These are phyloP conservation scores for Archaeoteleia sp. DNA, from an alignment of 2,888 invertebrate genomes.

Conservation along the genomic window DNA sequence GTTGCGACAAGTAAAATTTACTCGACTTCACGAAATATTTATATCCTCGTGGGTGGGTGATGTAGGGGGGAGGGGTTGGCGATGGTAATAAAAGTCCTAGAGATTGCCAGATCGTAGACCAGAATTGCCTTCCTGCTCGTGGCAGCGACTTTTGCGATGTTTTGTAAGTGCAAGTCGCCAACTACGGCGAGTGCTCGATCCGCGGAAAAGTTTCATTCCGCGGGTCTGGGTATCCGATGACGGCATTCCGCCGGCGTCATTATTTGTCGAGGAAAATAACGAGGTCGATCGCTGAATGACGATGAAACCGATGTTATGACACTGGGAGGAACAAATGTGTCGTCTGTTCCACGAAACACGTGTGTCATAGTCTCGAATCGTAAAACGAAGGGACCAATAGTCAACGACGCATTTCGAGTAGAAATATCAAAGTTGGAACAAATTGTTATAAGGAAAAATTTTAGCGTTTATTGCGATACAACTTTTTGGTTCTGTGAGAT, in stretches of 20 bases:
- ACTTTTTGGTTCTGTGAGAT: too few species aligned
- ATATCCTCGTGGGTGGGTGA: constrained; percentile 36
- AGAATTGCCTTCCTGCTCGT: constrained; percentile 43
- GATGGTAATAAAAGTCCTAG: constrained; percentile 38
- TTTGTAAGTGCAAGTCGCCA: constrained; percentile 51
- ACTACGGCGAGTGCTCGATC: constrained; percentile 43
- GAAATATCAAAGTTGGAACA: too few species aligned
- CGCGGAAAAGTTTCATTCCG: constrained; percentile 30
- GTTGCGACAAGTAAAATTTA: constrained; percentile 41
- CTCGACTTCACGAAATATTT: constrained; percentile 63
- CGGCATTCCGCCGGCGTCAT: constrained; percentile 36
- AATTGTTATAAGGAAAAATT: too few species aligned
- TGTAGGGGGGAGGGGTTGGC: constrained; percentile 12
- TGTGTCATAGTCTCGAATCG: too few species aligned
- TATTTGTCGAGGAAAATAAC: constrained; percentile 47
- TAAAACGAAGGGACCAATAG: too few species aligned
- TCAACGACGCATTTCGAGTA: too few species aligned
- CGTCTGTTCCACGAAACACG: too few species aligned
- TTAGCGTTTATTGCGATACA: too few species aligned
- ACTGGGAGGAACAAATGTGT: too few species aligned
- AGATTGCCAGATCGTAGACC: constrained; percentile 39
- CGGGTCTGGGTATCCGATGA: constrained; percentile 22
- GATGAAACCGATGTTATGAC: constrained; percentile 36
- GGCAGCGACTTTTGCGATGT: constrained; percentile 24
- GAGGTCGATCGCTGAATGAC: too few species aligned